A percentile compares a stretch with the other conserved stretches of the same genome.
phyloP scores from a whole-genome alignment of 2,113 vertebrate species.

The Plectropomus leopardus region DNA sequence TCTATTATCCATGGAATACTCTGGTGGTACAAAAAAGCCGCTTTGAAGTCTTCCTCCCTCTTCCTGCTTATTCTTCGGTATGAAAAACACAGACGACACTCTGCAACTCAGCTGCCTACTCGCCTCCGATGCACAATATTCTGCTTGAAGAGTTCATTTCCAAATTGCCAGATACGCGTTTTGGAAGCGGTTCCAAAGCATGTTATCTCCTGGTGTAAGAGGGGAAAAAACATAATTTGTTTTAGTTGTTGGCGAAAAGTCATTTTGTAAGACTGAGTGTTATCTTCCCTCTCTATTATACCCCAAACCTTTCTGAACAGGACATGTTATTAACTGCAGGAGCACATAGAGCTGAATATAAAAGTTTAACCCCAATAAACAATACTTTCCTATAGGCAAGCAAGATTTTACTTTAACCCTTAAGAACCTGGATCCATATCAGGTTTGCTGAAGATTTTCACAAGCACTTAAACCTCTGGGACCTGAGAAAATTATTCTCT shows the following conservation, averaged over 20 bases:
- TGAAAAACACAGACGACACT: slow-evolving; percentile 58
- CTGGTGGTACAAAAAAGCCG: slow-evolving; percentile 68
- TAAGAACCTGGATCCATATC: no score
- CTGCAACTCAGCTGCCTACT: slow-evolving; percentile 63
- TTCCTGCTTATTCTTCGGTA: slow-evolving; percentile 69
- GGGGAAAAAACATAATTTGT: slow-evolving; percentile 10
- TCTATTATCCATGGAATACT: slow-evolving; percentile 80
- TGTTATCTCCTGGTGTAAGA: slow-evolving; percentile 23
- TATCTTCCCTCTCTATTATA: slow-evolving; percentile 3
- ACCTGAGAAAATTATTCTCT: no score
- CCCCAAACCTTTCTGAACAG: background rate
- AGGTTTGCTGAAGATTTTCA: no score
- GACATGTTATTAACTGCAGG: background rate
- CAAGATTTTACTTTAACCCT: background rate
- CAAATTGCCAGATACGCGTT: slow-evolving; percentile 58
- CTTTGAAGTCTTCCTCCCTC: slow-evolving; percentile 78
- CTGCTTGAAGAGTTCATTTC: slow-evolving; percentile 55
- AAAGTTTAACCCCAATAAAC: background rate
- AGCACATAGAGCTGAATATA: background rate
- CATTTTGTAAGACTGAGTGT: slow-evolving; percentile 25
- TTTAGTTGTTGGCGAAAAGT: slow-evolving; percentile 26
- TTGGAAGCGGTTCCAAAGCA: slow-evolving; percentile 40
- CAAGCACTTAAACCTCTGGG: no score
- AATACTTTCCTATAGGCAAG: background rate
- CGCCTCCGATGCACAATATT: slow-evolving; percentile 48